Evolutionary conservation across 2,797 vertebrate genomes (phyloP), one percentile per base, ranked within the genome.

Genomic region (Rhinoraja longicauda): DNA sequence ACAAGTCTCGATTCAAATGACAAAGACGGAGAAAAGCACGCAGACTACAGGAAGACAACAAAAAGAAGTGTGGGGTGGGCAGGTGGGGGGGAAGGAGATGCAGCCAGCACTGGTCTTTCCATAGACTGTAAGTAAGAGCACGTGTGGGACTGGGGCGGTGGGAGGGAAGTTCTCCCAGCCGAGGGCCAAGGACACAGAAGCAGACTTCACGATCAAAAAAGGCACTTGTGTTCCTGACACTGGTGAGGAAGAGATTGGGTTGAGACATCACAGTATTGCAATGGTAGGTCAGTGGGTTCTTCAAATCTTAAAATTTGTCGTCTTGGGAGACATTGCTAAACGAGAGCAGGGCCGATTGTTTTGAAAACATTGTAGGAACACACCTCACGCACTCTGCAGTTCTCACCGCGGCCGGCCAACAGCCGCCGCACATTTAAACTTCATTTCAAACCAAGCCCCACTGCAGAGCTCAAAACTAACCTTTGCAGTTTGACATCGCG

Each of bases 161-260:
- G 82, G 0, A 29, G 75, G 29, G n/a, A 62, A 36, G 21, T 7
- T 36, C 59, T 67, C 84, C 84, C 17, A 64, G 84, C n/a, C 62
- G n/a, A 67, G 6, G 6, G 59, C 84, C 84, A 21, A 67, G 84
- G 84, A 88, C 59, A 88, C n/a, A 64, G 84, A 67, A 88, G n/a
- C 36, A 88, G 84, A 88, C 62, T 88, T 67, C 45, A 62, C 59
- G 84, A 88, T 64, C 84, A 64, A 88, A 88, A 45, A 88, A 88
- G 84, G 84, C 84, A 88, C 84, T 88, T 88, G 84, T 88, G 59
- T 88, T 59, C 57, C 81, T 59, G 81, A 84, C 53, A 88, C 84
- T 67, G 59, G n/a, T 88, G 62, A 88, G 84, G 59, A 88, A 88
- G 62, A 88, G 84, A 36, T 12, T 88, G 84, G 59, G 62, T 88